Conservation (phyloP, 2,888 invertebrate genomes). For the Drosophila sordidapex region DNA sequence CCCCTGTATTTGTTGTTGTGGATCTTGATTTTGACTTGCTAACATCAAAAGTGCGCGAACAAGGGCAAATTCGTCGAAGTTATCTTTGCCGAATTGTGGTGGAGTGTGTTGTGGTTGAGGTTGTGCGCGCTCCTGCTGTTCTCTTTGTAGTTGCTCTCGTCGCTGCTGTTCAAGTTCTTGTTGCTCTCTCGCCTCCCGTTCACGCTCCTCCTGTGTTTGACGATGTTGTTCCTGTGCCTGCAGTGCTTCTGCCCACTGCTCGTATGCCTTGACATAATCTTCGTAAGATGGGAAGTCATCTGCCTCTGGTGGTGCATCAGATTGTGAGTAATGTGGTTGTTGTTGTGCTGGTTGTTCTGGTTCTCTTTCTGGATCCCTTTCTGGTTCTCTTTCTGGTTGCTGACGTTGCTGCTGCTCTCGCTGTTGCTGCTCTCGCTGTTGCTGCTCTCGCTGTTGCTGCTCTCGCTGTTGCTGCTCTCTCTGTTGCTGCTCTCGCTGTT, state of each 20-base stretch:
- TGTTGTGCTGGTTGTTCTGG: not conserved
- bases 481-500: no score
- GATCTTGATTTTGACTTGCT: not conserved
- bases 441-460: not conserved
- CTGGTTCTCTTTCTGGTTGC: no score
- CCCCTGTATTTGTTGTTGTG: not conserved
- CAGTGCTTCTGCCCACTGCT: slow-evolving; percentile 23
- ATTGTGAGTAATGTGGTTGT: not conserved
- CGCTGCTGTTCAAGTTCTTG: not conserved
- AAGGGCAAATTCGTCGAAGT: not conserved
- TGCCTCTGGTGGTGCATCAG: slow-evolving; percentile 3
- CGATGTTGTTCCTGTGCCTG: not conserved
- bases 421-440: not conserved
- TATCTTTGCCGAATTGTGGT: not conserved
- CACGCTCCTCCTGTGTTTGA: not conserved
- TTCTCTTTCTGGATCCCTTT: no score
- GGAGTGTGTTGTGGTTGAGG: not conserved
- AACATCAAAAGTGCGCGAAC: not conserved
- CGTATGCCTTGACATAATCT: slow-evolving; percentile 44
- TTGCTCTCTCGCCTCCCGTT: not conserved
- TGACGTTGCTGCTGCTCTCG: no score
- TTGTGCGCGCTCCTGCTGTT: slow-evolving; percentile 15
- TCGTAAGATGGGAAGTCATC: slow-evolving; percentile 43
- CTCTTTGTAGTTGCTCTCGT: slow-evolving; percentile 25
- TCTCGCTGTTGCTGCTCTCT: not conserved